Percentiles rank a stretch among this genome's conserved stretches.
phyloP scores from a whole-genome alignment of 2,113 vertebrate genomes.

The Otolemur garnettii region DNA sequence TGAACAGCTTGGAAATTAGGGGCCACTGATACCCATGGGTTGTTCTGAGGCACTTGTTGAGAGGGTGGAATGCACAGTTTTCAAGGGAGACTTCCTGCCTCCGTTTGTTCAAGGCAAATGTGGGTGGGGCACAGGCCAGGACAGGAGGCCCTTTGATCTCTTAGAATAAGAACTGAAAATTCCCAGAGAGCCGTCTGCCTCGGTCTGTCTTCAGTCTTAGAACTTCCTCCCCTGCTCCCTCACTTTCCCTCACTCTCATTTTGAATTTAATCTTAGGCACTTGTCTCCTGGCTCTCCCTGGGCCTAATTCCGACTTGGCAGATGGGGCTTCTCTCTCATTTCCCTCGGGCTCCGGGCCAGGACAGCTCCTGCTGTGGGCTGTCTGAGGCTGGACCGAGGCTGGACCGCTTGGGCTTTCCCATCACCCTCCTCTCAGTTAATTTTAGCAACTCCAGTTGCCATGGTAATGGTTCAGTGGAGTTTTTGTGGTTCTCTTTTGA shows the following conservation, averaged over 20 bases:
- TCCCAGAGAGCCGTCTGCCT: background rate
- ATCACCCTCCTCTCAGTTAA: constrained; percentile 81
- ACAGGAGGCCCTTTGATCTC: background rate
- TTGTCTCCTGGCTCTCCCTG: background rate
- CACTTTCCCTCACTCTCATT: background rate
- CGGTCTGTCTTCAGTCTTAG: background rate
- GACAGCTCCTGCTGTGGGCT: constrained; percentile 65
- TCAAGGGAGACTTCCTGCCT: background rate
- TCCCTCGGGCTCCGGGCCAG: constrained; percentile 67
- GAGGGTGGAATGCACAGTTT: background rate
- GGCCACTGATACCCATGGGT: background rate
- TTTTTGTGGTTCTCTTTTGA: constrained; percentile 81
- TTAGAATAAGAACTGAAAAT: constrained; percentile 1
- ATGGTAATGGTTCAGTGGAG: constrained; percentile 82
- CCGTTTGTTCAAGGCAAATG: background rate
- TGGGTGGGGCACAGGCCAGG: too few relatives aligned
- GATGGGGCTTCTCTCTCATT: constrained; percentile 56
- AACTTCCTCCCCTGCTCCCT: too few relatives aligned
- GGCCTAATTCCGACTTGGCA: background rate
- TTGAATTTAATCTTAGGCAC: background rate
- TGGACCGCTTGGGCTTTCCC: constrained; percentile 75
- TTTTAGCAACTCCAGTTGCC: constrained; percentile 86
- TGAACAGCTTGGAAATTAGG: background rate
- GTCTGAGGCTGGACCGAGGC: constrained; percentile 66
- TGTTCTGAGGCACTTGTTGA: background rate